Conservation (phyloP, 2,888 invertebrate species). For the Phymatocera aterrima region DNA sequence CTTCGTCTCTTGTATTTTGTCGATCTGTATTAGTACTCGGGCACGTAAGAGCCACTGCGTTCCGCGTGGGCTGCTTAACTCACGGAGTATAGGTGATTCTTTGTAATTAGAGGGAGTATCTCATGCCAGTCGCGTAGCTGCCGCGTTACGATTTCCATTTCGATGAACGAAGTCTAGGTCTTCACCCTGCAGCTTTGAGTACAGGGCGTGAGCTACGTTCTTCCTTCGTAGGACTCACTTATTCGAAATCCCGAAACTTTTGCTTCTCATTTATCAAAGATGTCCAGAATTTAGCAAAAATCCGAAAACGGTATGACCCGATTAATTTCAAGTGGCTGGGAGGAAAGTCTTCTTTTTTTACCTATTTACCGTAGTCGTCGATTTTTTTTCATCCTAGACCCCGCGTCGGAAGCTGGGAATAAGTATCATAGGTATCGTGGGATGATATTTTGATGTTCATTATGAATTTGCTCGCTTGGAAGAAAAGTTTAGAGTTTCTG, state of each 20-base stretch:
- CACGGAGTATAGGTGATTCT: neutral
- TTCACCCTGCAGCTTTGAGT: neutral
- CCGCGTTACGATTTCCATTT: slow-evolving; percentile 15
- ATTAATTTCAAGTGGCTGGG: too few relatives aligned
- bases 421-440: too few relatives aligned
- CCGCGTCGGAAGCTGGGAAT: too few relatives aligned
- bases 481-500: too few relatives aligned
- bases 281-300: neutral
- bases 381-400: too few relatives aligned
- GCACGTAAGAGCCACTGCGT: neutral
- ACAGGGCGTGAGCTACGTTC: neutral
- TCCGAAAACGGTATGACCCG: neutral
- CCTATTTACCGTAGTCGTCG: too few relatives aligned
- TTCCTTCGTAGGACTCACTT: neutral
- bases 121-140: slow-evolving; percentile 4
- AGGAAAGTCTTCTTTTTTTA: too few relatives aligned
- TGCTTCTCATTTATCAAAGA: neutral
- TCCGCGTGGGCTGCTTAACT: neutral
- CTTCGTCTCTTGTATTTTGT: neutral
- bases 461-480: too few relatives aligned
- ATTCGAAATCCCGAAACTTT: neutral
- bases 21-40: neutral
- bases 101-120: neutral
- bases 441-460: too few relatives aligned
- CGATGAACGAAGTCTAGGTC: neutral